Base-by-base conservation (phyloP, 2,888 invertebrate genomes). In the Campoplex nolae region DNA sequence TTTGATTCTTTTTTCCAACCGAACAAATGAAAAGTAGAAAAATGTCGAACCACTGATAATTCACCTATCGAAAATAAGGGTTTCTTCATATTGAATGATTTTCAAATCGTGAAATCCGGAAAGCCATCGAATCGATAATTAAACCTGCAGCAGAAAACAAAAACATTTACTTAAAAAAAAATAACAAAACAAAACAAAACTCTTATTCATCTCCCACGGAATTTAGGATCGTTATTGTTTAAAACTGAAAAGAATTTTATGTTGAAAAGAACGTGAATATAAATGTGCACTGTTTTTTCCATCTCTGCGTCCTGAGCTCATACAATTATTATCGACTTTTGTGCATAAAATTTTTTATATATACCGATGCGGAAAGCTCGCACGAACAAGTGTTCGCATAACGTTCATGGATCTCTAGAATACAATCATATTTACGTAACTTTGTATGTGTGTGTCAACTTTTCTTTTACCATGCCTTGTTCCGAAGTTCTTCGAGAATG, bases 291-390 rank as follows among this genome's bases (percentile, higher is more conserved):
- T 23, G 28, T 68, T 68, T 68, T 68, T 28, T 68, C 7, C 28
- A 23, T 76, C 58, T 68, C n/a, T 77, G 38, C 38, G 38, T 45
- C 81, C 48, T 71, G 65, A 51, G 54, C 77, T 85, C 78, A 82
- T 85, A 82, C 28, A 77, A 42, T 80, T 84, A 80, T 58, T 58
- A 82, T 58, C 82, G 58, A 56, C 67, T 77, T 71, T 32, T 73
- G 77, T 35, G 35, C 28, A 54, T 73, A 45, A 65, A 67, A 85
- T 85, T 74, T 45, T 67, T 68, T 76, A 38, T 67, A 48, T 67
- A 56, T 73, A 73, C 54, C 38, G 38, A 38, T 23, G 51, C 23
- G 23, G 18, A 11, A 65, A 35, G 42, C 73, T 75, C 56, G 54
- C 18, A n/a, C 28, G 48, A 62, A 48, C 65, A 67, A 48, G 32